Conservation (phyloP, 2,113 vertebrate species). For the Megaptera novaeangliae region DNA sequence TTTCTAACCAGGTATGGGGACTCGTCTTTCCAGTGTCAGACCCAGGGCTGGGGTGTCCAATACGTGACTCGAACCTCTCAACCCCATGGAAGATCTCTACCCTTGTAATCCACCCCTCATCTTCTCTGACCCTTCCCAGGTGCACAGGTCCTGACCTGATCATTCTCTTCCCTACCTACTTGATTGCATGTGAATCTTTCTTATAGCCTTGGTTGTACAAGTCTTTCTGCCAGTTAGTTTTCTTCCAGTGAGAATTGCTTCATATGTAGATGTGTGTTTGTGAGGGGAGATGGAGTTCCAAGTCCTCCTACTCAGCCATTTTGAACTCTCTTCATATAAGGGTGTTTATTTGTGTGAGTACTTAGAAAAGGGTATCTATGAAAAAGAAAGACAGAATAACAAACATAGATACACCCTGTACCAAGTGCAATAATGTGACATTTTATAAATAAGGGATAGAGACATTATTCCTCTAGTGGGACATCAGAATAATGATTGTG, state of each 20-base stretch:
- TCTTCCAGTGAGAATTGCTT: not conserved
- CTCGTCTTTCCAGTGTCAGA: not conserved
- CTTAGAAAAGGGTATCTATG: not conserved
- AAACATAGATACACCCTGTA: not conserved
- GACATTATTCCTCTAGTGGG: not conserved
- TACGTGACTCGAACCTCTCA: not conserved
- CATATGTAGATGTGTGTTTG: not conserved
- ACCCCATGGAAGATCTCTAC: not conserved
- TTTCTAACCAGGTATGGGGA: not conserved
- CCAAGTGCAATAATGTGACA: not conserved
- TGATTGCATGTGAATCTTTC: not conserved
- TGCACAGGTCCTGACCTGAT: not conserved
- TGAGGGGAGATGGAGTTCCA: not conserved
- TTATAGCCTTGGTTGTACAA: not conserved
- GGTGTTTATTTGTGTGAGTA: not conserved
- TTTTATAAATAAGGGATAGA: not conserved
- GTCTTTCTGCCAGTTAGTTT: not conserved
- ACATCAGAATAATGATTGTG: not conserved
- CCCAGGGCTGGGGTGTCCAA: not conserved
- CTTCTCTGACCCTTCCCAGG: not conserved
- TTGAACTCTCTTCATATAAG: not conserved
- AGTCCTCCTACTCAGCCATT: not conserved
- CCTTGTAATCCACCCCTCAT: not conserved
- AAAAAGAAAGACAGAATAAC: not conserved
- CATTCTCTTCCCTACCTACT: not conserved